A percentile compares a stretch with the other conserved stretches of the same genome.
Conservation (phyloP, 2,113 vertebrate species). For the Sula dactylatra region DNA sequence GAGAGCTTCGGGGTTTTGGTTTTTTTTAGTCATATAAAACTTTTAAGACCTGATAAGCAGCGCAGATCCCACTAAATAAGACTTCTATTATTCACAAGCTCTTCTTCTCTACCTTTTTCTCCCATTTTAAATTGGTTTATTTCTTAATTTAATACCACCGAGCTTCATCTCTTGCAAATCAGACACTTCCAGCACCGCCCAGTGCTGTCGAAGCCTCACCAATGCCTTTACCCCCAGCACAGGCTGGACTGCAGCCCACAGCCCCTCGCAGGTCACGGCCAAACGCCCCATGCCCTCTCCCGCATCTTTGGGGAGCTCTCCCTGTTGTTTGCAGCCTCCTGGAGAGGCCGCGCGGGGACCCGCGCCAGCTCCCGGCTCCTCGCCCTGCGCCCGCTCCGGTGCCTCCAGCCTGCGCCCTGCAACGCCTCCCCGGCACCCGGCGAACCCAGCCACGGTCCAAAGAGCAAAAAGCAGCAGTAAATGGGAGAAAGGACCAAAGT, state of each 20-base stretch:
- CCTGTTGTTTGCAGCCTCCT: neutral
- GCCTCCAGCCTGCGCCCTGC: neutral
- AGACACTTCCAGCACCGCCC: neutral
- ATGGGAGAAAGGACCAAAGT: neutral
- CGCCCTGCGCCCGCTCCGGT: neutral
- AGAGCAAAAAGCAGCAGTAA: neutral
- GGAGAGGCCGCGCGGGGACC: neutral
- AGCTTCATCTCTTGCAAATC: neutral
- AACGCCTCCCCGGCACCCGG: neutral
- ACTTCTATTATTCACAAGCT: neutral
- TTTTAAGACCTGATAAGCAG: neutral
- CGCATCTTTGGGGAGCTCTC: neutral
- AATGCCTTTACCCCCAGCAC: fast-evolving
- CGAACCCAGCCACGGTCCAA: neutral
- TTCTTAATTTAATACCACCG: neutral
- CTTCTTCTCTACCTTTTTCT: neutral
- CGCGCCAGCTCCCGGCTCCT: fast-evolving
- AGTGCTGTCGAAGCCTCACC: fast-evolving
- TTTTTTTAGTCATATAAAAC: neutral
- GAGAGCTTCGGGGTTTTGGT: neutral
- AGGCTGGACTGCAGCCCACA: neutral
- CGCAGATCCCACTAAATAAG: neutral
- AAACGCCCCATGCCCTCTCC: neutral
- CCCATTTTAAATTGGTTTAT: neutral
- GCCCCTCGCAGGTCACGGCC: fast-evolving